These are phyloP conservation scores for Drosophila dunni DNA, from an alignment of 1,140 invertebrate species.

Conservation along the genomic window DNA sequence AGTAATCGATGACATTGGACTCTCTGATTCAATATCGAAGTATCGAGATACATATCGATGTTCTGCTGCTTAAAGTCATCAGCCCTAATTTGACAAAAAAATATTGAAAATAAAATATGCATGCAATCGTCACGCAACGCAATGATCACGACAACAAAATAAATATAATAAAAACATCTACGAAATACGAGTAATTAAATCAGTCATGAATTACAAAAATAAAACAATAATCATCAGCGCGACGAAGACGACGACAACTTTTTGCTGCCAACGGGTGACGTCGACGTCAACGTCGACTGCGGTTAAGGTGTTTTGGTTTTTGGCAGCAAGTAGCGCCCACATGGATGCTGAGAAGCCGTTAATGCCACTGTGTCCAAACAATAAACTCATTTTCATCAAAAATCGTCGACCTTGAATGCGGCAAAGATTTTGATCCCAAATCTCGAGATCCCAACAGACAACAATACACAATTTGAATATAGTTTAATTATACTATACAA, in stretches of 20 bases:
- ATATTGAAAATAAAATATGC: slow-evolving; percentile 19
- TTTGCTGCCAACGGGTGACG: not conserved
- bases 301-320: slow-evolving; percentile 60
- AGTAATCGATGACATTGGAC: slow-evolving; percentile 61
- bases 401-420: slow-evolving; percentile 66
- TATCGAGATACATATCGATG: slow-evolving; percentile 34
- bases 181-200: slow-evolving; percentile 54
- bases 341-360: slow-evolving; percentile 46
- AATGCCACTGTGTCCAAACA: slow-evolving; percentile 76
- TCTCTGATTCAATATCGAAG: slow-evolving; percentile 18
- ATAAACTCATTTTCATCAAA: slow-evolving; percentile 80
- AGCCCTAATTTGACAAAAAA: slow-evolving; percentile 21
- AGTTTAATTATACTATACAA: too few relatives aligned
- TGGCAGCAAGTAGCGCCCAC: slow-evolving; percentile 54
- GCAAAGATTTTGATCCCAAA: slow-evolving; percentile 44
- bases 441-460: slow-evolving; percentile 20
- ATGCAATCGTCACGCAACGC: slow-evolving; percentile 34
- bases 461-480: slow-evolving; percentile 12
- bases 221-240: slow-evolving; percentile 72
- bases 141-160: slow-evolving; percentile 34
- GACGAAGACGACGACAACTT: slow-evolving; percentile 2
- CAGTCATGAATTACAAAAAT: slow-evolving; percentile 80
- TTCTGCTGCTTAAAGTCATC: slow-evolving; percentile 31
- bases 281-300: slow-evolving; percentile 9
- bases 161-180: slow-evolving; percentile 16